phyloP scores from a whole-genome alignment of 2,888 invertebrate genomes.

The Lamellibrachia satsuma region DNA sequence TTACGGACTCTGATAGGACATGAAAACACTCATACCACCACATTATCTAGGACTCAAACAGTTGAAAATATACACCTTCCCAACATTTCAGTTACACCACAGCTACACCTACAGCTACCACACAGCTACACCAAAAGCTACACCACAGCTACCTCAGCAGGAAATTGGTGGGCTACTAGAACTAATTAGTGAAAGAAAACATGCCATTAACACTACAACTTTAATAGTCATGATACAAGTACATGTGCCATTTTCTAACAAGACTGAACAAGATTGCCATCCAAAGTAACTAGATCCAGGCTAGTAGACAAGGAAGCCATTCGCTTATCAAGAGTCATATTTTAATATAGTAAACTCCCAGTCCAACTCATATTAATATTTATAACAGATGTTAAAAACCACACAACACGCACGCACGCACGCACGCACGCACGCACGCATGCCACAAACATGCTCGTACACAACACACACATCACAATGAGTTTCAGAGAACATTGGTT shows the following conservation, averaged over 20 bases:
- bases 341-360: background rate
- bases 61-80: background rate
- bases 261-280: too few relatives aligned
- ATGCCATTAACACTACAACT: constrained; percentile 11
- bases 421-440: background rate
- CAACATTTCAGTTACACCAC: background rate
- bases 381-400: background rate
- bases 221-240: background rate
- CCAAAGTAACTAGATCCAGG: too few relatives aligned
- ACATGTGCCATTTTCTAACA: background rate
- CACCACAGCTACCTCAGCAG: background rate
- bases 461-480: background rate
- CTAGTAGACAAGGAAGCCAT: too few relatives aligned
- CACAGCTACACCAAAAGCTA: background rate
- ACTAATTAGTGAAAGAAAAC: background rate
- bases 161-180: background rate
- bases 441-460: too few relatives aligned
- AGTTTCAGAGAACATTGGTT: background rate
- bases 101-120: background rate
- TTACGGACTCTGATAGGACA: background rate
- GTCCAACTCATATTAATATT: background rate
- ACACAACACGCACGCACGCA: background rate
- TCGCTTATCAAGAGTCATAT: background rate
- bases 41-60: background rate
- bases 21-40: background rate